Base-by-base conservation (phyloP, 2,797 vertebrate species). In the Myotis daubentonii region DNA sequence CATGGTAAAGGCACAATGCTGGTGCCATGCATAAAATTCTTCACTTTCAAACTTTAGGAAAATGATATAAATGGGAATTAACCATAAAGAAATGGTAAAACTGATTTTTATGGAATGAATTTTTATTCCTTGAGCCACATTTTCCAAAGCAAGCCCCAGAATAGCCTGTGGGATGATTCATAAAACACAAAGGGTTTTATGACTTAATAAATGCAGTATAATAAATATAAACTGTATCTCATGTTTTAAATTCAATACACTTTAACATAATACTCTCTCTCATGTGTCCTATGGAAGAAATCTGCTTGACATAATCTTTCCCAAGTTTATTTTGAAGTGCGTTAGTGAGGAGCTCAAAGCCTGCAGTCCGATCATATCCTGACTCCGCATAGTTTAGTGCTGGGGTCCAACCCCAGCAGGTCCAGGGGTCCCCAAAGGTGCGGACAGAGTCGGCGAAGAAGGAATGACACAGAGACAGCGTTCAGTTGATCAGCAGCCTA, bases 321-420 rank as follows among this genome's bases (percentile, higher is more conserved):
- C 36, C 44, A 94, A 72, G 13, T 79, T 85, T 80, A 41, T 79
- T 74, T 85, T 68, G 85, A 83, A 89, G 30, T 72, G 44, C 36
- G 72, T 41, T 82, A 44, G 36, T 84, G 78, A 79, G 33, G 38
- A 66, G 28, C 19, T 78, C 36, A 65, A 38, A 12, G 36, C 89
- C 47, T 84, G 1, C 12, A 41, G 10, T 89, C 28, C 72, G 47
- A 65, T 53, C 65, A 66, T 47, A 66, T 62, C n/a, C 30, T 49
- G 25, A 79, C 57, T 66, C 60, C n/a, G n/a, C n/a, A n/a, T n/a
- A n/a, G n/a, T n/a, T n/a, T n/a, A n/a, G n/a, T n/a, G n/a, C n/a
- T n/a, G n/a, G n/a, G n/a, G n/a, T n/a, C n/a, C n/a, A n/a, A n/a
- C n/a, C n/a, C n/a, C n/a, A n/a, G n/a, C n/a, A n/a, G n/a, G n/a